phyloP scores from a whole-genome alignment of 2,113 vertebrate genomes.

The Tamias sibiricus region DNA sequence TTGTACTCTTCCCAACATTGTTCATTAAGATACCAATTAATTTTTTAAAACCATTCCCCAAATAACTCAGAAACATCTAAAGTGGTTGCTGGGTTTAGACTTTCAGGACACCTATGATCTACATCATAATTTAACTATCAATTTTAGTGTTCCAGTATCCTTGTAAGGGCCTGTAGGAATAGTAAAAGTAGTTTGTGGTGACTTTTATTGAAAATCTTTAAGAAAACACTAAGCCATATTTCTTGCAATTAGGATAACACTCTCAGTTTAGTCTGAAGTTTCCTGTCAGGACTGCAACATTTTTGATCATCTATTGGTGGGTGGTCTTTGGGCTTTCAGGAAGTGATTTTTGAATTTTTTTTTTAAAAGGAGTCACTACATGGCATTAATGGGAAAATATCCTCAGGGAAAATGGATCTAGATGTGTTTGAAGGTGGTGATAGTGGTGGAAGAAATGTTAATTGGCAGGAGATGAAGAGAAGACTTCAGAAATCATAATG shows the following conservation, averaged over 20 bases:
- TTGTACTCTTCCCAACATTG: not conserved
- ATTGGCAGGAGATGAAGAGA: not conserved
- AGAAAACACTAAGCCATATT: not conserved
- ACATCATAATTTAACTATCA: not conserved
- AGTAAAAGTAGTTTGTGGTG: not conserved
- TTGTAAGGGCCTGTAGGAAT: not conserved
- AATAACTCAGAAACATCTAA: not conserved
- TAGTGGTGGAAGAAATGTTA: not conserved
- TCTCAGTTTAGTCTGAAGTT: not conserved
- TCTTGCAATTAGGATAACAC: not conserved
- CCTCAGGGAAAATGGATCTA: accelerated
- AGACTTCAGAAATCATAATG: not conserved
- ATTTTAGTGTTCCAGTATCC: not conserved
- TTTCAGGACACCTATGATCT: not conserved
- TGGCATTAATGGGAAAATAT: not conserved
- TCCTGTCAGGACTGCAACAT: not conserved
- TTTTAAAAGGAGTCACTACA: not conserved
- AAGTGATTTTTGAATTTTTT: not conserved
- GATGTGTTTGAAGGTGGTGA: no score
- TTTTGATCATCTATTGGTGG: not conserved
- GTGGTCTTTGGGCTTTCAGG: not conserved
- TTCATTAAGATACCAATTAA: not conserved
- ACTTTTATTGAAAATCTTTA: conserved; percentile 24
- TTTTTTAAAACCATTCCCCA: not conserved
- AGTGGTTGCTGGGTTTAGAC: not conserved